Base-by-base conservation (phyloP, 2,113 vertebrate species). In the Oxygymnocypris stewartii region DNA sequence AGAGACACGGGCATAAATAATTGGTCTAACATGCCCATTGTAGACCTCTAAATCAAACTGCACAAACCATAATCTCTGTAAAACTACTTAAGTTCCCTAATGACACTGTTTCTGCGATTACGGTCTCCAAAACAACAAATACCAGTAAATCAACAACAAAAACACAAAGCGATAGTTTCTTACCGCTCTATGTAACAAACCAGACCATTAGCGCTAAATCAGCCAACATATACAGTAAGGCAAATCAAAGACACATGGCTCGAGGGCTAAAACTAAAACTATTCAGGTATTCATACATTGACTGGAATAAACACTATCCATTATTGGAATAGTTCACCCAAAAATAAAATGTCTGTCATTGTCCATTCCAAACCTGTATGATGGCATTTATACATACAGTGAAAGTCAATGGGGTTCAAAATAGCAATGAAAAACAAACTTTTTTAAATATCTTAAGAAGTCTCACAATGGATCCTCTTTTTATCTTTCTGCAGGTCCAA, bases 401-500 rank as follows among this genome's bases (percentile, higher is more conserved):
- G 14, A 2, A 69, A 69, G 5, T 76, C n/a, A 42, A 6, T 47
- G 6, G 23, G 42, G 74, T 76, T 44, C 12, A 76, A 49, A 47
- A 73, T 4, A 49, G n/a, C 37, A 31, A 69, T 69, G 9, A 47
- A 23, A 59, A 82, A 40, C 28, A 23, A 44, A 28, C 9, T n/a
- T 3, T 25, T 42, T 12, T n/a, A n/a, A 16, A 73, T 73, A 18
- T 35, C 6, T 31, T 9, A 16, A 74, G 0, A 7, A 18, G 44
- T 40, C 49, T 44, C 16, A 73, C 42, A 81, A 35, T 16, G 28
- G 4, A 18, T 67, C 12, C 12, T 80, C 73, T 57, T 69, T 77
- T 84, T 77, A 20, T 31, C 8, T 84, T 51, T 51, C 35, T 57
- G n/a, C 91, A 96, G 95, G 88, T 94, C 92, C 95, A 96, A 91